Conservation (phyloP, 2,888 invertebrate species). For the Eupithecia centaureata region DNA sequence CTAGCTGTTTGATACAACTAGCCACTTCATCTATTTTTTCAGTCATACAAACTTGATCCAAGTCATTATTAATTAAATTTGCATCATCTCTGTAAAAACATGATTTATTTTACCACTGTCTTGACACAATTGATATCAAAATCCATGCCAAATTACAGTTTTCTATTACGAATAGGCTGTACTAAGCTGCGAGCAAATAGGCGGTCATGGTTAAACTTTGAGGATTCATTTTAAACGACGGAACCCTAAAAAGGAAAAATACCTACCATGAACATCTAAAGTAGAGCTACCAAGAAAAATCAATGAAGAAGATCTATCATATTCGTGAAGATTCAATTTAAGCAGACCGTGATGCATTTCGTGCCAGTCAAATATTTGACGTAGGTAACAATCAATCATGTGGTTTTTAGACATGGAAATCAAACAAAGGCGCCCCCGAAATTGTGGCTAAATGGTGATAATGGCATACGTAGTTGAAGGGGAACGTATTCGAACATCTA, state of each 20-base stretch:
- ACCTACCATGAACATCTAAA: neutral
- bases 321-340: neutral
- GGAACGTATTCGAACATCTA: no score
- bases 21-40: no score
- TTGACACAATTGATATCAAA: neutral
- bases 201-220: neutral
- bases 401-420: slow-evolving; percentile 17
- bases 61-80: no score
- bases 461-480: slow-evolving; percentile 11
- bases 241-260: neutral
- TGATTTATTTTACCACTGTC: neutral
- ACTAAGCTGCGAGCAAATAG: neutral
- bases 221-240: neutral
- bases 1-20: no score
- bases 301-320: neutral
- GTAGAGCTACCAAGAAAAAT: neutral
- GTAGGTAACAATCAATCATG: slow-evolving; percentile 8
- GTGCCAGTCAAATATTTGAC: slow-evolving; percentile 13
- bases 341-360: slow-evolving; percentile 5
- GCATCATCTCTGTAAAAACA: neutral
- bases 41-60: no score
- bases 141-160: neutral
- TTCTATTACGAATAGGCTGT: neutral
- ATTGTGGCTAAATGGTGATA: slow-evolving; percentile 24
- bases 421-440: slow-evolving; percentile 4